Conservation (phyloP, 2,113 vertebrate species). For the Xiphorhynchus elegans region DNA sequence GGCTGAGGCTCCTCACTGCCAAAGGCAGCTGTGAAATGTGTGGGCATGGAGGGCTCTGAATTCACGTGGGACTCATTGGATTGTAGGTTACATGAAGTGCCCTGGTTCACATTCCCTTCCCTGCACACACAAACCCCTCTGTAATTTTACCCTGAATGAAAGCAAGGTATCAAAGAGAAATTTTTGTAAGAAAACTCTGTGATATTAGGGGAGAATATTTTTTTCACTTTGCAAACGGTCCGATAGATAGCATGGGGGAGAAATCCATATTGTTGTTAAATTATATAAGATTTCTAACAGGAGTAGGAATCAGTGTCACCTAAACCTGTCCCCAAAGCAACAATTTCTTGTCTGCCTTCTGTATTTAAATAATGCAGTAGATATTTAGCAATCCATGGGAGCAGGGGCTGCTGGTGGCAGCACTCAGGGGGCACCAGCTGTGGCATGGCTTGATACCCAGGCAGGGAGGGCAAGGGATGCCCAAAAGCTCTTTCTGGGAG, state of each 20-base stretch:
- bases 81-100: background rate
- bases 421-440: accelerated
- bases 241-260: background rate
- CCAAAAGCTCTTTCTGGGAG: background rate
- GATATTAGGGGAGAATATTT: background rate
- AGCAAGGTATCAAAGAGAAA: background rate
- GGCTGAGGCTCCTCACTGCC: background rate
- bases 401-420: background rate
- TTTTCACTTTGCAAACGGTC: background rate
- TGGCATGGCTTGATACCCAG: background rate
- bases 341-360: background rate
- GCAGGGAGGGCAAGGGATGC: background rate
- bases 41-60: background rate
- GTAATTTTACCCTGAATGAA: background rate
- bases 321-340: background rate
- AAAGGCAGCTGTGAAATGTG: background rate
- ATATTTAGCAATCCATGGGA: background rate
- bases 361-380: background rate
- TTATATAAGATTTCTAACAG: background rate
- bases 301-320: background rate
- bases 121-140: background rate
- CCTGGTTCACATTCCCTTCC: background rate
- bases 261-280: background rate
- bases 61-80: background rate
- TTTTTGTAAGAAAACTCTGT: background rate